Evolutionary conservation across 2,113 vertebrate genomes (phyloP), one percentile per base, ranked within the genome.

Genomic region (Dipodomys ordii): DNA sequence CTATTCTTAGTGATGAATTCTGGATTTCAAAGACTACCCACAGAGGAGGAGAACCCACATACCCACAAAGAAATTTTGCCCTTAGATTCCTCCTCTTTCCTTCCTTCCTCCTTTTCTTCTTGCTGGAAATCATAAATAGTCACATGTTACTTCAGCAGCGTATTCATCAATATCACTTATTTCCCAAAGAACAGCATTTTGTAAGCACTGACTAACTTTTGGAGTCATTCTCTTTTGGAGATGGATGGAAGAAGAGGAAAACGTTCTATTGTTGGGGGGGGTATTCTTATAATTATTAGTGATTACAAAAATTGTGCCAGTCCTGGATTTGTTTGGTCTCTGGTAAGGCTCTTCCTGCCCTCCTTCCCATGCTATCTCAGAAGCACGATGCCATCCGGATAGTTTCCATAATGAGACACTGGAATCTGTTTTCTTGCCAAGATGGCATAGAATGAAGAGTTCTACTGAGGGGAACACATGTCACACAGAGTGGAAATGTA

Each of bases 1-100:
- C 62, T 91, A 80, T 89, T 86, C 72, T 93, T 83, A 81, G 90
- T 65, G 81, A 32, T 68, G 60, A 83, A 80, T 91, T 93, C 67
- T 93, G 81, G 28, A 62, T 82, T 88, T 88, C 62, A 80, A 27
- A 88, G 77, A 23, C 67, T 89, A 25, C 89, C 67, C 81, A 76
- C 60, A 79, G n/a, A 57, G 57, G n/a, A 46, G 60, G 27, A 78
- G 67, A 64, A 84, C 64, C 77, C 74, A 91, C 60, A 76, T 39
- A n/a, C 80, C 10, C 83, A 81, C 84, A 80, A 62, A 57, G 68
- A 88, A 25, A 83, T 86, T 76, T 94, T 39, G 60, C 85, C 68
- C 44, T 49, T 68, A 88, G 57, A 74, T 49, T 80, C 79, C 30
- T 60, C 13, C 68, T 46, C 49, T 71, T 57, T 77, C 49, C 22